Conservation (phyloP, 2,797 vertebrate genomes). For the Cottoperca gobio region DNA sequence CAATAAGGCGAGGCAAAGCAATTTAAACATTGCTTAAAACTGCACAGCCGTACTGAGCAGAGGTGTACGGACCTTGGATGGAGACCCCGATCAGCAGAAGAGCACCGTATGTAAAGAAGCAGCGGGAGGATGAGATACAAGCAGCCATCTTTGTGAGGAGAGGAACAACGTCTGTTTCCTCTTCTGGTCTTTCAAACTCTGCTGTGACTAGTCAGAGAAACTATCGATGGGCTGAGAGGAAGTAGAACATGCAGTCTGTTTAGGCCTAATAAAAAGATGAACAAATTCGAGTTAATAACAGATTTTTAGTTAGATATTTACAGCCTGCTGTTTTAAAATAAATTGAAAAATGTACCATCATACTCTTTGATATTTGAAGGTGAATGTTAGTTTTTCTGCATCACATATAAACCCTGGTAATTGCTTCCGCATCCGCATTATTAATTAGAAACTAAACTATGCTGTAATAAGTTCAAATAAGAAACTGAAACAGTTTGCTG, state of each 20-base stretch:
- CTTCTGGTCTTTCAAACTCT: neutral
- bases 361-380: neutral
- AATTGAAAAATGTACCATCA: neutral
- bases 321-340: neutral
- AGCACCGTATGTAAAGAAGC: neutral
- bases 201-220: neutral
- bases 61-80: conserved; percentile 28
- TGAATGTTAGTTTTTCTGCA: neutral
- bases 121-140: too few species aligned
- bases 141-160: conserved; percentile 15
- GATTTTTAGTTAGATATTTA: neutral
- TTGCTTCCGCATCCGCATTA: too few species aligned
- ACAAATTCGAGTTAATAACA: neutral
- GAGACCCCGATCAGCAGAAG: neutral
- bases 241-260: neutral
- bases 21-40: too few species aligned
- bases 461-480: too few species aligned
- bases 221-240: accelerated
- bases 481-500: too few species aligned
- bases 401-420: neutral
- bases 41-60: neutral
- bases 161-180: conserved; percentile 21
- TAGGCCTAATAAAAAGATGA: neutral
- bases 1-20: too few species aligned
- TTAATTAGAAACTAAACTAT: too few species aligned